These are phyloP conservation scores for Sarcophaga bullata DNA, from an alignment of 1,140 invertebrate genomes.

Conservation along the genomic window DNA sequence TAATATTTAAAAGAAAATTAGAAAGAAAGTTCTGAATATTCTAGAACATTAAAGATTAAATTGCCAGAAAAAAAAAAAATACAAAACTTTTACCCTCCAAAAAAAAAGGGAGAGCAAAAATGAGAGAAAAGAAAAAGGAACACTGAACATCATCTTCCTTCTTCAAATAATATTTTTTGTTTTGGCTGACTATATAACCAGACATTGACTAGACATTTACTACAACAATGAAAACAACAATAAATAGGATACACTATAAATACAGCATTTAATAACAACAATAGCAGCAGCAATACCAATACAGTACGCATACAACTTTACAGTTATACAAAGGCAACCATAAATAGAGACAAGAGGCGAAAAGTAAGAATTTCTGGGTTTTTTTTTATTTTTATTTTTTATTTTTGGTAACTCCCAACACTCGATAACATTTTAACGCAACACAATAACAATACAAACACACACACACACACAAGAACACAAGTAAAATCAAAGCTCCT, in stretches of 20 bases:
- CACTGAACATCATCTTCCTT: too few relatives aligned
- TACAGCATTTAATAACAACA: not conserved
- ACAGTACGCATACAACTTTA: too few relatives aligned
- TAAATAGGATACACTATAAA: not conserved
- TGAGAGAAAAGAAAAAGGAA: too few relatives aligned
- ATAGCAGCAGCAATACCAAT: too few relatives aligned
- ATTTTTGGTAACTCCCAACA: too few relatives aligned
- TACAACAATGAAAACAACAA: not conserved
- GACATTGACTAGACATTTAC: conserved; percentile 2
- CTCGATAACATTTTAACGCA: not conserved
- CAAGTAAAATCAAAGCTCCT: not conserved
- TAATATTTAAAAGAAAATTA: too few relatives aligned
- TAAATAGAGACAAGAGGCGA: not conserved
- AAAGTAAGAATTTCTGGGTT: not conserved
- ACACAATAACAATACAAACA: not conserved
- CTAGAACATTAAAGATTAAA: too few relatives aligned
- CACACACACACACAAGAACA: not conserved
- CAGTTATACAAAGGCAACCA: too few relatives aligned
- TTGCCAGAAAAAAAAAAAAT: not conserved
- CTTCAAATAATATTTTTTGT: too few relatives aligned
- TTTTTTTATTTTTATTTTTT: not conserved
- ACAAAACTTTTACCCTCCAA: not conserved
- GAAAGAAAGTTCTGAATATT: too few relatives aligned
- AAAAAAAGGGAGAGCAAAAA: not conserved
- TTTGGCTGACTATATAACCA: not conserved